Conservation (phyloP, 2,888 invertebrate genomes). For the Hecatera dysodea region DNA sequence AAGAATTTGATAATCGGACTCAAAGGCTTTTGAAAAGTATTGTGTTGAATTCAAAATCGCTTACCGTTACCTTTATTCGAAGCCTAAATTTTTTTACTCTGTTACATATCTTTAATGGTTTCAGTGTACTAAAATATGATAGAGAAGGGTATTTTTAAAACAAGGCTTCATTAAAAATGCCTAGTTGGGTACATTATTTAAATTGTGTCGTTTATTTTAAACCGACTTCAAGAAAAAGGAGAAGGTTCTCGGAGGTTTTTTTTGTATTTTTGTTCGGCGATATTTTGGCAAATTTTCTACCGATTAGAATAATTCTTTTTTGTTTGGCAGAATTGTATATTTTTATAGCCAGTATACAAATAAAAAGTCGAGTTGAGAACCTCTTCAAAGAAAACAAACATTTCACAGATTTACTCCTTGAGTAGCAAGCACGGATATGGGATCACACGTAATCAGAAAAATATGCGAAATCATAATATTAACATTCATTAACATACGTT, state of each 20-base stretch:
- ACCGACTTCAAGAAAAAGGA: no score
- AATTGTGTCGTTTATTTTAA: slow-evolving; percentile 8
- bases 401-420: neutral
- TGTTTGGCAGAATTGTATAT: no score
- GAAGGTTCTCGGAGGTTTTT: no score
- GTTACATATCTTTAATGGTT: slow-evolving; percentile 54
- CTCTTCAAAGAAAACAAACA: no score
- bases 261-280: no score
- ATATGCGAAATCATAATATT: slow-evolving; percentile 38
- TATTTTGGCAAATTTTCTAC: no score
- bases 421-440: slow-evolving; percentile 31
- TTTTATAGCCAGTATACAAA: no score
- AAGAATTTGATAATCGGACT: no score
- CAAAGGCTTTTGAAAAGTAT: slow-evolving; percentile 63
- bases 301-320: no score
- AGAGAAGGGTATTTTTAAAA: slow-evolving; percentile 16
- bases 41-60: slow-evolving; percentile 55
- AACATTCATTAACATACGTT: slow-evolving; percentile 41
- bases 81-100: slow-evolving; percentile 51
- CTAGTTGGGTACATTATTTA: slow-evolving; percentile 17
- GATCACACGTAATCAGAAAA: slow-evolving; percentile 36
- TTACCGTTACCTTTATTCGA: slow-evolving; percentile 35
- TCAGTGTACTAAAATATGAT: neutral
- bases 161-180: slow-evolving; percentile 17
- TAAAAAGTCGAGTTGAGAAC: no score